A percentile compares a stretch with the other conserved stretches of the same genome.
Evolutionary conservation across 2,113 vertebrate genomes (phyloP).

Genomic region (rabbit (Oryctolagus cuniculus)): mOryCun1.1 NC_091439.1:23622001-23622500

Average conservation of each 20-base stretch:
- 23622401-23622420: too few species aligned
- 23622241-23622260: neutral
- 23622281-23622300: neutral
- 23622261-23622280: neutral
- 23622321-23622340: too few species aligned
- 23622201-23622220: neutral
- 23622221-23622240: neutral
- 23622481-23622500: too few species aligned
- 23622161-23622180: neutral
- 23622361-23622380: too few species aligned
- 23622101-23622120: neutral
- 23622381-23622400: too few species aligned
- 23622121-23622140: neutral
- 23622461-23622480: too few species aligned
- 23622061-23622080: slow-evolving; percentile 34
- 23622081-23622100: neutral
- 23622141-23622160: neutral
- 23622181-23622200: neutral
- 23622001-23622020: neutral
- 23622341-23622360: too few species aligned
- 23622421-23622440: too few species aligned
- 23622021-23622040: neutral
- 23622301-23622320: neutral
- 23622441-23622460: too few species aligned
- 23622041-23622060: slow-evolving; percentile 16